A percentile compares a stretch with the other conserved stretches of the same genome.
Evolutionary conservation across 2,888 invertebrate genomes (phyloP).

Genomic region (Xestia rhomboidea): DNA sequence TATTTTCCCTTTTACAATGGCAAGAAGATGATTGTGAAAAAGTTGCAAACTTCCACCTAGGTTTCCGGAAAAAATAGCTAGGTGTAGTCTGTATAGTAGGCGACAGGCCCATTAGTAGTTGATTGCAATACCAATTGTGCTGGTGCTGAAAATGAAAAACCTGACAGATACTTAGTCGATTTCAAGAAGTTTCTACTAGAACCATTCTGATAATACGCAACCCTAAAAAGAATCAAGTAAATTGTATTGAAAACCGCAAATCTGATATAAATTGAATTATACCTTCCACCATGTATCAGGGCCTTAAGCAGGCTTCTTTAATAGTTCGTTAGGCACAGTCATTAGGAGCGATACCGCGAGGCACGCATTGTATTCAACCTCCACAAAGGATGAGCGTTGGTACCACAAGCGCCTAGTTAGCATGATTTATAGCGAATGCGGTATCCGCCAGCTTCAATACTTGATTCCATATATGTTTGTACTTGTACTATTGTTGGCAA

Average conservation of each 20-base stretch:
- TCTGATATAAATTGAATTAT: constrained; percentile 55
- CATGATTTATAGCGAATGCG: constrained; percentile 76
- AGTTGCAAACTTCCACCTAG: background rate
- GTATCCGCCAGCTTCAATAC: constrained; percentile 69
- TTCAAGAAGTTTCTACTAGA: too few relatives aligned
- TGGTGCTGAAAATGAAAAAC: background rate
- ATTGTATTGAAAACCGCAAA: constrained; percentile 34
- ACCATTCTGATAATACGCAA: background rate
- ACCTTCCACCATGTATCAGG: constrained; percentile 32
- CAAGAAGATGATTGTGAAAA: background rate
- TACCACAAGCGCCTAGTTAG: constrained; percentile 81
- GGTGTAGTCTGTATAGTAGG: too few relatives aligned
- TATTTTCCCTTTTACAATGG: background rate
- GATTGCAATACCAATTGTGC: background rate
- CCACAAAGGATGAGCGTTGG: constrained; percentile 74
- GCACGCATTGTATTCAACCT: constrained; percentile 69
- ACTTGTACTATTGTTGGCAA: constrained; percentile 46
- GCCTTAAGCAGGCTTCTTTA: constrained; percentile 63
- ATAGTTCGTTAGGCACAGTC: constrained; percentile 77
- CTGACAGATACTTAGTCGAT: background rate
- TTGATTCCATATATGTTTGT: constrained; percentile 59
- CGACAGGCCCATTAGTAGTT: background rate
- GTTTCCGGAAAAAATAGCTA: background rate
- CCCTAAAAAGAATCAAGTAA: constrained; percentile 14
- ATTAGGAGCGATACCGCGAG: constrained; percentile 71